Base-by-base conservation (phyloP, 2,113 vertebrate species). In the Lipotes vexillifer region DNA sequence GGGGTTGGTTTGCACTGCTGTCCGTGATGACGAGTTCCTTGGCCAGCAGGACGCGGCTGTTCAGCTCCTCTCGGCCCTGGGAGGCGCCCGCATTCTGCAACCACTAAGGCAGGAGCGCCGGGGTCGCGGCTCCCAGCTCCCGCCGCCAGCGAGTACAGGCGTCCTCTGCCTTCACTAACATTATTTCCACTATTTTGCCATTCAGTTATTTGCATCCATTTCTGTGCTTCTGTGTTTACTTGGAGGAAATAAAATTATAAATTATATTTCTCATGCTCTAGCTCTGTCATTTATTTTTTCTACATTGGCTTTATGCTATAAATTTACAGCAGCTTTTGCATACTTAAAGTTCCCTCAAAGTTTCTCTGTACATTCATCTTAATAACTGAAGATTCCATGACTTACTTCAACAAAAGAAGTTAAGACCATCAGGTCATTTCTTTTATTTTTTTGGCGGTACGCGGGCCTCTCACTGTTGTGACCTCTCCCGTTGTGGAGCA, bases 211-310 rank as follows among this genome's bases (percentile, higher is more conserved):
- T 69, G 38, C n/a, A 23, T 88, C 41, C 36, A 83, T 36, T 71
- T 41, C n/a, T 93, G n/a, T 87, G 69, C 61, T 75, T 82, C 72
- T 68, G 18, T 81, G 7, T 83, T 88, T 88, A 92, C 77, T 87
- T 63, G n/a, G 36, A 83, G 52, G 17, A 77, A 91, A 91, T 87
- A 93, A 85, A 93, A 90, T 52, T 74, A 68, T 82, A 90, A 66
- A 80, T 75, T 71, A 7, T 41, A 90, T 36, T 88, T 90, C 12
- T 74, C 66, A 71, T 10, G n/a, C 6, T 85, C 13, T 20, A 41
- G 82, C 27, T 87, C 46, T 78, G 63, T 59, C 52, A 77, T 75
- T 61, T 57, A 33, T 90, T 41, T 74, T 78, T 52, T 78, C 33
- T n/a, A 17, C 52, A 38, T 52, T 72, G 63, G 29, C 49, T 96